phyloP scores from a whole-genome alignment of 2,113 vertebrate genomes.

The Chascanopsetta lugubris region DNA sequence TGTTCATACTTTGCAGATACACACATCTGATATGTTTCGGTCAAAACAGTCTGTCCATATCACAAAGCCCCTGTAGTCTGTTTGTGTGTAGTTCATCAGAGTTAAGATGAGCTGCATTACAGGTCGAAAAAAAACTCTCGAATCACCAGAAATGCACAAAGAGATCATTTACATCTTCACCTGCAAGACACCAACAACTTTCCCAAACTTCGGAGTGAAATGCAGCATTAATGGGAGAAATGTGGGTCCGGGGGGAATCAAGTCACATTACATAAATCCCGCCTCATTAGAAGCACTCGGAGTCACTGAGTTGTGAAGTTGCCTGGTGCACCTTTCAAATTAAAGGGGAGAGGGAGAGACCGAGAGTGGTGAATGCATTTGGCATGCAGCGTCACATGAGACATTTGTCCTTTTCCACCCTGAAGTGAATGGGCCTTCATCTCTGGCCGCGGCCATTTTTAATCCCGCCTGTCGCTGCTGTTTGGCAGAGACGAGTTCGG shows the following conservation, averaged over 20 bases:
- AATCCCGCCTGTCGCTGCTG: constrained; percentile 6
- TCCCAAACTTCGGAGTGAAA: background rate
- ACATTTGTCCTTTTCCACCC: constrained; percentile 19
- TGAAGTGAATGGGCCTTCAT: constrained; percentile 50
- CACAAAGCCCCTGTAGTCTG: no score
- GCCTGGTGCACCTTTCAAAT: constrained; percentile 12
- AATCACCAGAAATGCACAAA: background rate
- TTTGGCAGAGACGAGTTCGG: constrained; percentile 6
- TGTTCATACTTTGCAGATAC: no score
- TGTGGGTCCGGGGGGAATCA: background rate
- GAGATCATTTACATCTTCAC: background rate
- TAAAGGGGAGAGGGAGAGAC: constrained; percentile 3
- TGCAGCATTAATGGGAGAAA: constrained; percentile 16
- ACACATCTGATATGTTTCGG: no score
- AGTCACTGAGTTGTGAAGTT: background rate
- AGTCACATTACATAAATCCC: constrained; percentile 29
- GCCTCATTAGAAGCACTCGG: background rate
- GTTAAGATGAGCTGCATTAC: background rate
- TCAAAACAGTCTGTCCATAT: no score
- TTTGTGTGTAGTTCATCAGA: background rate
- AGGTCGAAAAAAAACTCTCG: background rate
- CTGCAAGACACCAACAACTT: background rate
- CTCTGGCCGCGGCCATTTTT: constrained; percentile 27
- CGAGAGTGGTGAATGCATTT: constrained; percentile 1
- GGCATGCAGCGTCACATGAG: constrained; percentile 27